Conservation (phyloP, 2,888 invertebrate species). For the Megastigmus dorsalis region DNA sequence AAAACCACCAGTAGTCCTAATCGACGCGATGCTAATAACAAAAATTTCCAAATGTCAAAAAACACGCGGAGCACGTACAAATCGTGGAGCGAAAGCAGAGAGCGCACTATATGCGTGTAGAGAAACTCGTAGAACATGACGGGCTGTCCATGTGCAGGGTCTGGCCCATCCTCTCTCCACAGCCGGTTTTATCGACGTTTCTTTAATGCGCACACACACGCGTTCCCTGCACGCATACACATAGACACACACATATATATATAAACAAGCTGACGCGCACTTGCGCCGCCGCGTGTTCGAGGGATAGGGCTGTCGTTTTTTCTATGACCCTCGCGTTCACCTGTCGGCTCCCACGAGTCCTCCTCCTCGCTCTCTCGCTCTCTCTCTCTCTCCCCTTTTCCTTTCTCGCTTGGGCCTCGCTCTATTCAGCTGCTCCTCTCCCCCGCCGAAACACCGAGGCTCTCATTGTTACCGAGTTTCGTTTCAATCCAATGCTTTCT, state of each 20-base stretch:
- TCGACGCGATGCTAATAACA: too few species aligned
- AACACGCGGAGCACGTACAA: too few species aligned
- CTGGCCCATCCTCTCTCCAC: too few species aligned
- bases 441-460: too few species aligned
- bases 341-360: constrained; percentile 56
- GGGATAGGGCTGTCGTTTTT: constrained; percentile 14
- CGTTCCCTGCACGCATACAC: neutral
- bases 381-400: constrained; percentile 18
- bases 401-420: neutral
- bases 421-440: constrained; percentile 43
- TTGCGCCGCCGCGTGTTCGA: neutral
- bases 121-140: too few species aligned
- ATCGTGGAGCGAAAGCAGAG: too few species aligned
- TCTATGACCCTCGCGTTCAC: constrained; percentile 55
- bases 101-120: too few species aligned
- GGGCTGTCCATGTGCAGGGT: too few species aligned
- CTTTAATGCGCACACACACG: too few species aligned
- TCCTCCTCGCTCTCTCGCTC: constrained; percentile 47
- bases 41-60: too few species aligned
- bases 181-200: too few species aligned
- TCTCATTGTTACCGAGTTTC: constrained; percentile 34
- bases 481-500: neutral
- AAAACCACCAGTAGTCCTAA: too few species aligned
- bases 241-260: neutral
- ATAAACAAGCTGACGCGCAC: constrained; percentile 18